These are phyloP conservation scores for Oryzias curvinotus DNA, from an alignment of 2,113 vertebrate species.

Conservation along the genomic window DNA sequence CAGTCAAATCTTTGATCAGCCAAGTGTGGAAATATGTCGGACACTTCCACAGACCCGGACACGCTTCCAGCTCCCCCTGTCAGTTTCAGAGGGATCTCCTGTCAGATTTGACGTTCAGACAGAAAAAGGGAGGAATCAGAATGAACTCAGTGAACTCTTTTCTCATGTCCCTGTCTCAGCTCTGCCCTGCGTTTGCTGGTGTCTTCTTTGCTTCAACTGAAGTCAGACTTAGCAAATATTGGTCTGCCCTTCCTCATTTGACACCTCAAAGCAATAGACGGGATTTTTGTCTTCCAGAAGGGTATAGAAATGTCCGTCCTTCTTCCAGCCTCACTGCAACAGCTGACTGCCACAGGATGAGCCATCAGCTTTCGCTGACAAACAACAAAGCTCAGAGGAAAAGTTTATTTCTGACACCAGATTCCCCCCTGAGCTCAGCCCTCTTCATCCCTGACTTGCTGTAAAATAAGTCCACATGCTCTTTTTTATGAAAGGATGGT, in stretches of 20 bases:
- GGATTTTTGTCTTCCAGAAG: slow-evolving; percentile 1
- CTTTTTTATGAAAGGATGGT: slow-evolving; percentile 24
- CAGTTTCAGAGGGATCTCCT: no score
- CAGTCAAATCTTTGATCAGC: no score
- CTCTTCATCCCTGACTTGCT: slow-evolving; percentile 30
- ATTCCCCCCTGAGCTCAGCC: slow-evolving; percentile 45
- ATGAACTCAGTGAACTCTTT: no score
- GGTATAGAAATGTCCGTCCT: neutral
- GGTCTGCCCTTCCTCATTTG: slow-evolving; percentile 37
- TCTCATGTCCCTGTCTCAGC: no score
- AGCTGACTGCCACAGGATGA: slow-evolving; percentile 42
- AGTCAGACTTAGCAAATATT: slow-evolving; percentile 38
- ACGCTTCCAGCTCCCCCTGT: no score
- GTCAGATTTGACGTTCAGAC: no score
- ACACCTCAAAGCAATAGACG: slow-evolving; percentile 32
- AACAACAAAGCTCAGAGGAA: slow-evolving; percentile 35
- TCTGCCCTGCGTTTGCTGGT: slow-evolving; percentile 20
- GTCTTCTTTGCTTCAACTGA: slow-evolving; percentile 19
- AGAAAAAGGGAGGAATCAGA: no score
- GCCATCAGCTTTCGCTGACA: slow-evolving; percentile 46
- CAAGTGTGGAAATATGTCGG: no score
- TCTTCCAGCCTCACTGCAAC: slow-evolving; percentile 12
- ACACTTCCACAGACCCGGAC: no score
- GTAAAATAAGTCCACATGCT: slow-evolving; percentile 28
- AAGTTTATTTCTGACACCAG: slow-evolving; percentile 40